Conservation (phyloP, 2,113 vertebrate genomes). For the Stigmatopora argus region DNA sequence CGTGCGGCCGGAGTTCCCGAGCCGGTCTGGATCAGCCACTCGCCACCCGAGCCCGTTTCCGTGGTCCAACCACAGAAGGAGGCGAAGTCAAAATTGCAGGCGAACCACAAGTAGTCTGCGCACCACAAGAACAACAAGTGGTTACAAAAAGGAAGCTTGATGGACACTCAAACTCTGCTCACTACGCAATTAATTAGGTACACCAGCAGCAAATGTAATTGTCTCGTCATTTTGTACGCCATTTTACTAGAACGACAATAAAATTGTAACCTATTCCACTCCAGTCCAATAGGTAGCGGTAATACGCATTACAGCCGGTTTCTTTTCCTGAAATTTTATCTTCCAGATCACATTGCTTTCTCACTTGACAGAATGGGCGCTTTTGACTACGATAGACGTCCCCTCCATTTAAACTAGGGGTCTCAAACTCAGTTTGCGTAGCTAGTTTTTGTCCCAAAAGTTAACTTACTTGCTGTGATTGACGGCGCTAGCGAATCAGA, state of each 20-base stretch:
- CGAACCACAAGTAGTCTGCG: slow-evolving; percentile 77
- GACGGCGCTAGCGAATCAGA: no score
- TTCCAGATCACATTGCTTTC: not conserved
- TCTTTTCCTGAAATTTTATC: not conserved
- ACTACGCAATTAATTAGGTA: not conserved
- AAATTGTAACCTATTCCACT: not conserved
- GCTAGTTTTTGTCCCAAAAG: no score
- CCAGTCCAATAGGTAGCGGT: not conserved
- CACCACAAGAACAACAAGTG: not conserved
- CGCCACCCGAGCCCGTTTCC: slow-evolving; percentile 73
- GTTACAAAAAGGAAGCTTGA: not conserved
- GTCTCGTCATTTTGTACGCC: no score
- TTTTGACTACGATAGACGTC: no score
- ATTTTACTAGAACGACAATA: no score
- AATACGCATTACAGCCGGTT: not conserved
- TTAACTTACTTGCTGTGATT: no score
- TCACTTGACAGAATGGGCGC: no score
- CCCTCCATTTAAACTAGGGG: no score
- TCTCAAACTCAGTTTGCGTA: no score
- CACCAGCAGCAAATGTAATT: not conserved
- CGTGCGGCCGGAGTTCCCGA: slow-evolving; percentile 55
- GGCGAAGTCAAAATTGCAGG: slow-evolving; percentile 88
- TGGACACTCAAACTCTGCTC: not conserved
- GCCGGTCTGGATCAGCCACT: slow-evolving; percentile 78
- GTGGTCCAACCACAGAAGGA: slow-evolving; percentile 87